These are phyloP conservation scores for Macropus fuliginosus DNA, from an alignment of 2,797 vertebrate species.

Conservation along the genomic window DNA sequence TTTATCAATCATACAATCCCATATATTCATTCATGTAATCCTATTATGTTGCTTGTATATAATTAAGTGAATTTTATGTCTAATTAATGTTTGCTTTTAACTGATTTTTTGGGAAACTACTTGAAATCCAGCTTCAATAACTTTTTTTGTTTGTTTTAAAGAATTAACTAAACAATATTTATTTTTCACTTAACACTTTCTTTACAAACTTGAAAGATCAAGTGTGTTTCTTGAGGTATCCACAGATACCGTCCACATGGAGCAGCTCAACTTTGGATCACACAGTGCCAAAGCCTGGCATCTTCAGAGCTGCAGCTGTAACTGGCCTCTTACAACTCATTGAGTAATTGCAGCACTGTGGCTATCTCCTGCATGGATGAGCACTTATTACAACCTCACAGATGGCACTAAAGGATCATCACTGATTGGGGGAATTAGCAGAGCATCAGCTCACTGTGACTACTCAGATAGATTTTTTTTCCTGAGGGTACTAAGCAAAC, in stretches of 20 bases:
- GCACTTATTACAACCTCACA: not conserved
- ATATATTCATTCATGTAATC: not conserved
- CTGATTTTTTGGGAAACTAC: not conserved
- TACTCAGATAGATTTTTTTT: not conserved
- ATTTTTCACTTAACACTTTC: not conserved
- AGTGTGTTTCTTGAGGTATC: not conserved
- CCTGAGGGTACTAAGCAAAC: not conserved
- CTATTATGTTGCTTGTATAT: not conserved
- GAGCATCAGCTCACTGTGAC: not conserved
- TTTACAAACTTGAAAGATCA: not conserved
- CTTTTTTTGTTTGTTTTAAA: not conserved
- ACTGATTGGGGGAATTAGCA: constrained; percentile 28
- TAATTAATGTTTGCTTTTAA: not conserved
- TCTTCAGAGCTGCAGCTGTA: constrained; percentile 17
- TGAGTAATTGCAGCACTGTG: constrained; percentile 17
- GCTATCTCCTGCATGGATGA: constrained; percentile 10
- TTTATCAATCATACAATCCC: not conserved
- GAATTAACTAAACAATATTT: not conserved
- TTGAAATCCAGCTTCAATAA: not conserved
- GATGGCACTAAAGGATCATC: constrained; percentile 18
- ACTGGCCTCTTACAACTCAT: not conserved
- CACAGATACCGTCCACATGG: not conserved
- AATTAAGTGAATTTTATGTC: not conserved
- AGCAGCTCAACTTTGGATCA: not conserved
- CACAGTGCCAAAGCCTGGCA: not conserved